These are phyloP conservation scores for Temnothorax rugatulus DNA, from an alignment of 2,888 invertebrate species.

Conservation along the genomic window DNA sequence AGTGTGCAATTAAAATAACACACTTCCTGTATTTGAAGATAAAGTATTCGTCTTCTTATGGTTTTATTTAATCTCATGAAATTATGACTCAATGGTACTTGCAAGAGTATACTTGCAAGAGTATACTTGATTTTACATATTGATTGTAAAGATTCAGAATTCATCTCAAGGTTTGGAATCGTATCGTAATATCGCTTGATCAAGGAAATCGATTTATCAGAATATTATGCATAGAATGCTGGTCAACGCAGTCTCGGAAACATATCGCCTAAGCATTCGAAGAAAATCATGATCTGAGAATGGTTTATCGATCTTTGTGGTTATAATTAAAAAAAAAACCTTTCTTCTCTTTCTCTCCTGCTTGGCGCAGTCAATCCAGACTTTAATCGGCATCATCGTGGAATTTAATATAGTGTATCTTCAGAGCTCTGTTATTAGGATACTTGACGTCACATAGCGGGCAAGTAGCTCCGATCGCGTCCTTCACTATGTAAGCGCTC, in stretches of 20 bases:
- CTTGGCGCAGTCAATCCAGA: background rate
- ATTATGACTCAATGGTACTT: background rate
- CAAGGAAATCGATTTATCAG: background rate
- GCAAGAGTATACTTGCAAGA: background rate
- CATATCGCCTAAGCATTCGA: too few relatives aligned
- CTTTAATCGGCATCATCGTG: conserved; percentile 75
- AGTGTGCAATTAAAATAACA: background rate
- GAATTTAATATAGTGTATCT: conserved; percentile 83
- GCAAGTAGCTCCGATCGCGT: conserved; percentile 79
- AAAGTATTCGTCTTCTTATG: background rate
- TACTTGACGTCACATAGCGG: conserved; percentile 82
- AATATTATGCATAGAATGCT: conserved; percentile 2
- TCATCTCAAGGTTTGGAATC: background rate
- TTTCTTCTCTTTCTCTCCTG: too few relatives aligned
- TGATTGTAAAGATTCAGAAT: background rate
- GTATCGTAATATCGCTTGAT: background rate
- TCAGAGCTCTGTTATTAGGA: conserved; percentile 83
- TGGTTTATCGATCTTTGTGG: background rate
- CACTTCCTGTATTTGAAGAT: background rate
- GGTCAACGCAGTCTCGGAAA: too few relatives aligned
- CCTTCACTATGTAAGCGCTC: conserved; percentile 77
- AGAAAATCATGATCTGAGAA: background rate
- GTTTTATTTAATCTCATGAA: background rate
- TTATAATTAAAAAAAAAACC: conserved; percentile 24
- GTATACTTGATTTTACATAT: background rate